Percentiles rank a stretch among this genome's conserved stretches.
Evolutionary conservation across 2,888 invertebrate genomes (phyloP).

Genomic region (Listrodromus nycthemerus): DNA sequence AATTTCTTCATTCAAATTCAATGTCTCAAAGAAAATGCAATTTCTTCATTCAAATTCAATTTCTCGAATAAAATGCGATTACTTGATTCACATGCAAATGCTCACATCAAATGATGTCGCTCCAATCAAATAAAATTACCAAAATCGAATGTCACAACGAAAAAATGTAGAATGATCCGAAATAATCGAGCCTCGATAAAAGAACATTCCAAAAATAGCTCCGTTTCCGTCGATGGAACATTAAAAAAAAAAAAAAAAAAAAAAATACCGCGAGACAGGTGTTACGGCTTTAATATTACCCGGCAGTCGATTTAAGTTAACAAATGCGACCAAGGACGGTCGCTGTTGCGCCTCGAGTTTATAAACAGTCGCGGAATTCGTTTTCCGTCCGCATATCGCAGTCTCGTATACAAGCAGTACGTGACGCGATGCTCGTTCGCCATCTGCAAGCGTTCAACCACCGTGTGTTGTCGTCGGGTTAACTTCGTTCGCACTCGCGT

Average conservation of each 20-base stretch:
- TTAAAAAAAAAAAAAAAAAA: not conserved
- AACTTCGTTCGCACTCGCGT: conserved; percentile 8
- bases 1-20: too few relatives aligned
- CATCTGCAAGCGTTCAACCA: conserved; percentile 1
- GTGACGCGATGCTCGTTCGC: not conserved
- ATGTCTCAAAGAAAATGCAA: too few relatives aligned
- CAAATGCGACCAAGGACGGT: not conserved
- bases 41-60: too few relatives aligned
- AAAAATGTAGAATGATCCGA: too few relatives aligned
- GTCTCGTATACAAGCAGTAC: not conserved
- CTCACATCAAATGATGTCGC: too few relatives aligned
- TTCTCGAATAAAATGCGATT: too few relatives aligned
- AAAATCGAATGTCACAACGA: too few relatives aligned
- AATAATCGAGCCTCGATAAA: too few relatives aligned
- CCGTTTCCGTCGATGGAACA: too few relatives aligned
- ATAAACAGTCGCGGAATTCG: conserved; percentile 1
- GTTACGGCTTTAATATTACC: not conserved
- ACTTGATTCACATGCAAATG: too few relatives aligned
- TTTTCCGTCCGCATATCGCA: not conserved
- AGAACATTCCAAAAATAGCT: too few relatives aligned
- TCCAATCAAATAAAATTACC: too few relatives aligned
- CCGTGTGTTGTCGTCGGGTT: not conserved
- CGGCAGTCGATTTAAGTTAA: not conserved
- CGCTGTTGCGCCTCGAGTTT: not conserved
- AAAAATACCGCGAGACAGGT: not conserved